A percentile compares a stretch with the other conserved stretches of the same genome.
These are phyloP conservation scores for Enteromius radiatus DNA, from an alignment of 2,797 vertebrate species.

Conservation along the genomic window DNA sequence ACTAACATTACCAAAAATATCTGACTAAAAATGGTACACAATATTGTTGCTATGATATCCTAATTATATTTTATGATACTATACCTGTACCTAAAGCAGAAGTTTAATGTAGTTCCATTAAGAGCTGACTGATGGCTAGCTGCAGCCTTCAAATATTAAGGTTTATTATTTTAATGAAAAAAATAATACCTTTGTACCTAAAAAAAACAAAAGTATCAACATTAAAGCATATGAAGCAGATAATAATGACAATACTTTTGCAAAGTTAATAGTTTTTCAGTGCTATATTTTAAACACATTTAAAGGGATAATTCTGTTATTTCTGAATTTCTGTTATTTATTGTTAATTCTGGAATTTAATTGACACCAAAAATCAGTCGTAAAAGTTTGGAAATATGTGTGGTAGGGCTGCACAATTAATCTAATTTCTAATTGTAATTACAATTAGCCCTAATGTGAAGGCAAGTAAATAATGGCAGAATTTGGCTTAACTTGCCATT, in stretches of 20 bases:
- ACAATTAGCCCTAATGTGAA: not conserved
- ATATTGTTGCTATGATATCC: not conserved
- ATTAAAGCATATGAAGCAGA: not conserved
- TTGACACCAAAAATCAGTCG: no score
- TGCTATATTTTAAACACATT: not conserved
- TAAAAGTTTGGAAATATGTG: no score
- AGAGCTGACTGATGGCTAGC: not conserved
- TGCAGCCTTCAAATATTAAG: not conserved
- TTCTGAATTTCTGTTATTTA: no score
- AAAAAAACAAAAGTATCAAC: no score
- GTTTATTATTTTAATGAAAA: not conserved
- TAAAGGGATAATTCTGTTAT: not conserved
- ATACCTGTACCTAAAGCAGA: not conserved
- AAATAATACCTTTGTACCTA: no score
- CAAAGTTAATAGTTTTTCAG: not conserved
- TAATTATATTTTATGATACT: not conserved
- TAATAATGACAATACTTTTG: not conserved
- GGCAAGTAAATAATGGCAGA: not conserved
- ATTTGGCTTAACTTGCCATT: not conserved
- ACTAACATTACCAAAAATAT: not conserved
- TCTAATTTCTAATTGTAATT: no score
- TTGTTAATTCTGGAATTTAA: no score
- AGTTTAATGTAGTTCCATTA: not conserved
- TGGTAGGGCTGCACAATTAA: no score
- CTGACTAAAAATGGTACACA: not conserved